These are phyloP conservation scores for Diarsia rubi DNA, from an alignment of 2,888 invertebrate species.

Conservation along the genomic window DNA sequence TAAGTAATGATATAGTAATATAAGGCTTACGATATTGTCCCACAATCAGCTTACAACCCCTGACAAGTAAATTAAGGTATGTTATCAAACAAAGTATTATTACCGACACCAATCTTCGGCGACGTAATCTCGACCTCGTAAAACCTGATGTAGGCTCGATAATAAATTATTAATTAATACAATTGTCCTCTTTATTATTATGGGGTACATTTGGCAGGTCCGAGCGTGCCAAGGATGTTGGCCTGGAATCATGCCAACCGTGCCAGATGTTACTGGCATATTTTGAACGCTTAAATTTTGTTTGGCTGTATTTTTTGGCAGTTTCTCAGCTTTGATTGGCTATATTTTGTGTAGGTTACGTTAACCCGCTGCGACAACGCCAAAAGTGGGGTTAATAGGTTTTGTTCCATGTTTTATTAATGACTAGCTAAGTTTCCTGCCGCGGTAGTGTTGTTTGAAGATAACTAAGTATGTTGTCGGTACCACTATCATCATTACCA, in stretches of 20 bases:
- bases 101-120: constrained; percentile 19
- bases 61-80: constrained; percentile 24
- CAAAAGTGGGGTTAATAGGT: constrained; percentile 29
- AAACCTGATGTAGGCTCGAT: constrained; percentile 34
- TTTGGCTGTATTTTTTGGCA: constrained; percentile 53
- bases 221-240: constrained; percentile 47
- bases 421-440: neutral
- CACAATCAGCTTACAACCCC: constrained; percentile 5
- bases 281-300: constrained; percentile 54
- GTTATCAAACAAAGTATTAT: constrained; percentile 28
- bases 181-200: constrained; percentile 55
- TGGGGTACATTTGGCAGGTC: constrained; percentile 66
- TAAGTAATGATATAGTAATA: constrained; percentile 18
- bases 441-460: neutral
- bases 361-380: constrained; percentile 29
- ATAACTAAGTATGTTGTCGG: neutral
- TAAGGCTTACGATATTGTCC: neutral
- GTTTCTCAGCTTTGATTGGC: constrained; percentile 47
- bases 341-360: constrained; percentile 48
- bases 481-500: neutral
- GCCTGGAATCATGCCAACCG: constrained; percentile 66
- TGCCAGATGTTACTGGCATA: constrained; percentile 66
- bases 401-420: constrained; percentile 11
- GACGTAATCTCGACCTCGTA: constrained; percentile 43
- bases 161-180: constrained; percentile 58